Evolutionary conservation across 2,797 vertebrate species (phyloP).

Genomic region (Bufotes viridis): DNA sequence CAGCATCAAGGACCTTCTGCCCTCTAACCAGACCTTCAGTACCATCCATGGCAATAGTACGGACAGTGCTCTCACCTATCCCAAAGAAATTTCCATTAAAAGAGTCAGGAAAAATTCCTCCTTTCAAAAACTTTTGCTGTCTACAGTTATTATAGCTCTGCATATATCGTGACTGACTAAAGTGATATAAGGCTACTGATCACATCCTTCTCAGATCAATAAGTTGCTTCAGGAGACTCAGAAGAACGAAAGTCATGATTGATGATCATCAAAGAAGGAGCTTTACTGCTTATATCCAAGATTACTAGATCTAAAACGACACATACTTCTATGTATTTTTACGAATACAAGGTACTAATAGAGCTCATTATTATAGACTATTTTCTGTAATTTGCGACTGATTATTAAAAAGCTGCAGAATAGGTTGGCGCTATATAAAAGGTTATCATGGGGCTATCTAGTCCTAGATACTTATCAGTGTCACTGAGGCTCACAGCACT

Average conservation of each 20-base stretch:
- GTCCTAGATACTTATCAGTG: too few species aligned
- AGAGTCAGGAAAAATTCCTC: not conserved
- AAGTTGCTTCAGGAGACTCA: constrained; percentile 85
- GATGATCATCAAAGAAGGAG: constrained; percentile 81
- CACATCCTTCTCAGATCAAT: constrained; percentile 82
- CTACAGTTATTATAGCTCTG: not conserved
- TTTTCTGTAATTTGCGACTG: too few species aligned
- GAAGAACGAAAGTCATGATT: constrained; percentile 94
- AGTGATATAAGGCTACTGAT: not conserved
- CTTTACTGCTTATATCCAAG: not conserved
- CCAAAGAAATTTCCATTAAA: not conserved
- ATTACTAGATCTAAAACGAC: too few species aligned
- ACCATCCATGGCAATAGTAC: constrained; percentile 97
- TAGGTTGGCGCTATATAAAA: too few species aligned
- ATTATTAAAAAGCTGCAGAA: too few species aligned
- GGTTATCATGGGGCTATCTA: too few species aligned
- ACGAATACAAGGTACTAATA: too few species aligned
- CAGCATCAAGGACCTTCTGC: constrained; percentile 92
- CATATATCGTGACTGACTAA: not conserved
- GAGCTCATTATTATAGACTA: too few species aligned
- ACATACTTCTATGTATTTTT: too few species aligned
- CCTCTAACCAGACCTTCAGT: constrained; percentile 95
- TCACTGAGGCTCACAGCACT: too few species aligned
- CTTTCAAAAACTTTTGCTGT: not conserved
- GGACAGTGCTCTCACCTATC: constrained; percentile 92